Conservation (phyloP, 1,140 invertebrate genomes). For the Ceratosolen fusciceps region DNA sequence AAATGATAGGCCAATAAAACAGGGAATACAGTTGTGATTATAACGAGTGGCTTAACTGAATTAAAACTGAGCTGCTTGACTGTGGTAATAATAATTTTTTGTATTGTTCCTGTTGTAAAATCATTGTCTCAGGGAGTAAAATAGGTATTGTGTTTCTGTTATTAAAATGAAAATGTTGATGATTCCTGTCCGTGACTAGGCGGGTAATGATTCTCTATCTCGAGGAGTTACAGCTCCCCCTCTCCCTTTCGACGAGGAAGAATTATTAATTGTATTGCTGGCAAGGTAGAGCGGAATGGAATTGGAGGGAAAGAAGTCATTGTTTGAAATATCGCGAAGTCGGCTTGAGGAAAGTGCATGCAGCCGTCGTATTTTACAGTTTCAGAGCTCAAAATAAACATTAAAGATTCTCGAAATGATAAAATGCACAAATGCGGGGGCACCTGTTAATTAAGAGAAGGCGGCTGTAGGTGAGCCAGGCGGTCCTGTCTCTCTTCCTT, state of each 20-base stretch:
- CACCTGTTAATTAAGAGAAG: slow-evolving; percentile 47
- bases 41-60: neutral
- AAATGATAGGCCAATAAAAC: neutral
- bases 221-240: neutral
- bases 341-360: neutral
- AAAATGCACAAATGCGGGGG: slow-evolving; percentile 13
- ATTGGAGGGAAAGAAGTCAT: neutral
- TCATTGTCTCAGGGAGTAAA: neutral
- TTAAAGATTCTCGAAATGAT: slow-evolving; percentile 39
- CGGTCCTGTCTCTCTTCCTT: neutral
- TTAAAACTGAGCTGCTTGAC: neutral
- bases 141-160: neutral
- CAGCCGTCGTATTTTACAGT: slow-evolving; percentile 37
- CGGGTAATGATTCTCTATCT: neutral
- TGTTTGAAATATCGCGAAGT: neutral
- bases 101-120: neutral
- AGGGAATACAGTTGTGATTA: neutral
- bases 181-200: neutral
- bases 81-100: neutral
- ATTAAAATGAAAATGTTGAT: neutral
- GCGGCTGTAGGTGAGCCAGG: neutral
- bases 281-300: neutral
- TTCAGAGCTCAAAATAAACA: slow-evolving; percentile 45
- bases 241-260: neutral
- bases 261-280: neutral